phyloP scores from a whole-genome alignment of 2,888 invertebrate species.

The Agriopis marginaria region DNA sequence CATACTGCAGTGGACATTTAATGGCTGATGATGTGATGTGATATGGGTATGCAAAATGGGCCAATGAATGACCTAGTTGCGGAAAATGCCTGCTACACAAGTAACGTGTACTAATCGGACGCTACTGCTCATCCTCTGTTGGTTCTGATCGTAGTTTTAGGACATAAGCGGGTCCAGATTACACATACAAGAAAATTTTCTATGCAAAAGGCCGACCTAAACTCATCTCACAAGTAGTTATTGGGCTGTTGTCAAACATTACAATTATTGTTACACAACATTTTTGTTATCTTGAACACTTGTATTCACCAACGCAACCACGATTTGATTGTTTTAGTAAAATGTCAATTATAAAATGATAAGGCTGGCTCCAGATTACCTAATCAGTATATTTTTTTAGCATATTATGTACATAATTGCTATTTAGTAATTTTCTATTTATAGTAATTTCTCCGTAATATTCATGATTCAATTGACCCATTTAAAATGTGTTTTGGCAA shows the following conservation, averaged over 20 bases:
- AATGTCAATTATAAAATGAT: constrained; percentile 16
- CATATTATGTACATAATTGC: not conserved
- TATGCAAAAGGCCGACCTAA: not conserved
- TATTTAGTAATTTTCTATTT: not conserved
- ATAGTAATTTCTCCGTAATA: not conserved
- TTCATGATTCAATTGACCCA: too few relatives aligned
- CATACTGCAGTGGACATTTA: too few relatives aligned
- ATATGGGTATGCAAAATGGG: too few relatives aligned
- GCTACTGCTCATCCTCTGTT: too few relatives aligned
- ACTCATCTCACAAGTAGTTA: not conserved
- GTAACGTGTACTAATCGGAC: too few relatives aligned
- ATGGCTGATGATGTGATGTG: too few relatives aligned
- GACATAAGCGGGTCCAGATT: too few relatives aligned
- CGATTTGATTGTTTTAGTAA: constrained; percentile 11
- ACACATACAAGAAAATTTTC: not conserved
- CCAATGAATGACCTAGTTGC: too few relatives aligned
- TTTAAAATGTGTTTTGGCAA: too few relatives aligned
- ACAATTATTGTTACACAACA: constrained; percentile 12
- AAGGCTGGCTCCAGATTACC: constrained; percentile 12
- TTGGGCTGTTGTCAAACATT: constrained; percentile 1
- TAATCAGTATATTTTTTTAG: constrained; percentile 7
- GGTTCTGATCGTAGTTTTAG: too few relatives aligned
- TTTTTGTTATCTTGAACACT: constrained; percentile 4
- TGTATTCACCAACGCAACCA: constrained; percentile 4
- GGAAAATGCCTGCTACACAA: too few relatives aligned